phyloP scores from a whole-genome alignment of 2,888 invertebrate species.

The Oscheius onirici region DNA sequence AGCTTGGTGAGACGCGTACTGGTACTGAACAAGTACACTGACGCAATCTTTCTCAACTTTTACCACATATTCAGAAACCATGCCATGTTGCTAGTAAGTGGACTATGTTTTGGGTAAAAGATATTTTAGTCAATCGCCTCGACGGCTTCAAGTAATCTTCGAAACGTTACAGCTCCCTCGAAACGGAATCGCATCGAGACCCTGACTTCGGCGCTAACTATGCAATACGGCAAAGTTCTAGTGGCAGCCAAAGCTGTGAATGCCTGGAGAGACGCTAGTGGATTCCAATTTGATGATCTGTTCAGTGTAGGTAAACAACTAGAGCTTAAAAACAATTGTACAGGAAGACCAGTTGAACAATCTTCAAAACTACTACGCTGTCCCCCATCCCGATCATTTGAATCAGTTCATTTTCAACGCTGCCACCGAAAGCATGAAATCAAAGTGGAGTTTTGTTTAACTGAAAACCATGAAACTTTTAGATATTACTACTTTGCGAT shows the following conservation, averaged over 20 bases:
- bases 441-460: neutral
- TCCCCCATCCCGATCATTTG: slow-evolving; percentile 9
- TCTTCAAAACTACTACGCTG: slow-evolving; percentile 3
- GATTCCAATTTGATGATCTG: neutral
- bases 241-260: neutral
- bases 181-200: neutral
- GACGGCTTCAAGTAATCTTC: slow-evolving; percentile 3
- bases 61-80: slow-evolving; percentile 11
- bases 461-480: neutral
- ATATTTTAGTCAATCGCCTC: slow-evolving; percentile 2
- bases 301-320: neutral
- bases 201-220: neutral
- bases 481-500: slow-evolving; percentile 11
- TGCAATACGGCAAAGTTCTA: neutral
- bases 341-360: slow-evolving; percentile 8
- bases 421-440: neutral
- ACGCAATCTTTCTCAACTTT: slow-evolving; percentile 9
- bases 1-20: neutral
- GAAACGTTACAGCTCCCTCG: neutral
- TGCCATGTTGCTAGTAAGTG: slow-evolving; percentile 2
- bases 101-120: neutral
- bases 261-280: neutral
- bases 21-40: neutral
- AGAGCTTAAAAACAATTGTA: neutral
- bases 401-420: neutral